A percentile compares a stretch with the other conserved stretches of the same genome.
Evolutionary conservation across 2,113 vertebrate species (phyloP).

Genomic region (Scomber colias): DNA sequence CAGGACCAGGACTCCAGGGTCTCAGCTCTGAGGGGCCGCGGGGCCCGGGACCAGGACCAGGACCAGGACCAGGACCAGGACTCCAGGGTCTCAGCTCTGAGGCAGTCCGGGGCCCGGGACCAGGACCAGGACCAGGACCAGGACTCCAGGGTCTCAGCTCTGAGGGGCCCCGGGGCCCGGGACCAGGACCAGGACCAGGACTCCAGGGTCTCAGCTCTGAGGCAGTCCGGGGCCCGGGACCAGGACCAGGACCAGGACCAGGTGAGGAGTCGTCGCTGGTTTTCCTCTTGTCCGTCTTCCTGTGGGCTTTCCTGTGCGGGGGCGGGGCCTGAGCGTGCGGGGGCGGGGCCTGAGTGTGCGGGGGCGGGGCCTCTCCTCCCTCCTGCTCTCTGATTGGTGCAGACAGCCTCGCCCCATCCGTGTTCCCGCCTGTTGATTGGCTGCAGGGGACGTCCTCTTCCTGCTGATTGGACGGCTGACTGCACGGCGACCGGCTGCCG

Average conservation of each 20-base stretch:
- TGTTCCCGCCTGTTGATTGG: constrained; percentile 27
- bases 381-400: constrained; percentile 21
- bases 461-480: constrained; percentile 32
- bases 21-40: too few species aligned
- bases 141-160: too few species aligned
- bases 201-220: neutral
- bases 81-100: too few species aligned
- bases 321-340: neutral
- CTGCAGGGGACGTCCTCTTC: neutral
- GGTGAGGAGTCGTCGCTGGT: constrained; percentile 26
- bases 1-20: too few species aligned
- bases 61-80: too few species aligned
- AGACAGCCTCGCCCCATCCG: neutral
- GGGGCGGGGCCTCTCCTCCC: neutral
- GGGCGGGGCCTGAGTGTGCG: neutral
- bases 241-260: neutral
- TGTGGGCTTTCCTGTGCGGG: constrained; percentile 80
- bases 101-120: too few species aligned
- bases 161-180: too few species aligned
- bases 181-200: too few species aligned
- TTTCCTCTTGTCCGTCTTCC: constrained; percentile 82
- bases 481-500: constrained; percentile 68
- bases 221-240: too few species aligned
- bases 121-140: too few species aligned
- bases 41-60: too few species aligned